Conservation (phyloP, 2,888 invertebrate species). For the Tenthredo notha region DNA sequence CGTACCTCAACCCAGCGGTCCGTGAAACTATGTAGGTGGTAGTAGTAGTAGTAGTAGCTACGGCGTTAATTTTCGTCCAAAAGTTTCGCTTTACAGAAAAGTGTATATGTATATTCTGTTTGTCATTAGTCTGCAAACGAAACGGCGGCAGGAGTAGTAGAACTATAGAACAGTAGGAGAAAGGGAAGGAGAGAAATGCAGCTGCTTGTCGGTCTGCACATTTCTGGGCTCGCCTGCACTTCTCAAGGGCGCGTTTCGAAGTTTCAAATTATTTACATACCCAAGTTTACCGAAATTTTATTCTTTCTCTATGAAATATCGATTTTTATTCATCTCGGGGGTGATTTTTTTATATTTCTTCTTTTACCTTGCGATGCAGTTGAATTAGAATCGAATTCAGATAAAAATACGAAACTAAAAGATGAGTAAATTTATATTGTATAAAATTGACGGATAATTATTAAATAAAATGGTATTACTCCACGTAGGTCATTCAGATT, state of each 20-base stretch:
- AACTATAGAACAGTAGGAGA: neutral
- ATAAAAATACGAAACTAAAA: neutral
- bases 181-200: conserved; percentile 1
- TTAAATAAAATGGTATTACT: neutral
- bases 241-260: conserved; percentile 7
- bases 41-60: neutral
- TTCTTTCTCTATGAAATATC: neutral
- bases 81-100: conserved; percentile 19
- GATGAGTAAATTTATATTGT: neutral
- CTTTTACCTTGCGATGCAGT: neutral
- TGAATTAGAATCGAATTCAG: neutral
- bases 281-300: neutral
- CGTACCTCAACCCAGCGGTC: conserved; percentile 2
- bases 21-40: conserved; percentile 20
- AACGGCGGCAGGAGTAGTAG: neutral
- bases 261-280: neutral
- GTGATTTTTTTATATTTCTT: neutral
- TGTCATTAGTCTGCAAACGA: conserved; percentile 21
- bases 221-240: neutral
- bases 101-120: neutral
- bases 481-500: neutral
- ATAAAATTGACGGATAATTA: neutral
- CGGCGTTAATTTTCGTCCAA: conserved; percentile 16
- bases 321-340: neutral
- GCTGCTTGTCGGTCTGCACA: neutral